Evolutionary conservation across 1,140 invertebrate species (phyloP), one percentile per base, ranked within the genome.

Genomic region (Atta cephalotes): DNA sequence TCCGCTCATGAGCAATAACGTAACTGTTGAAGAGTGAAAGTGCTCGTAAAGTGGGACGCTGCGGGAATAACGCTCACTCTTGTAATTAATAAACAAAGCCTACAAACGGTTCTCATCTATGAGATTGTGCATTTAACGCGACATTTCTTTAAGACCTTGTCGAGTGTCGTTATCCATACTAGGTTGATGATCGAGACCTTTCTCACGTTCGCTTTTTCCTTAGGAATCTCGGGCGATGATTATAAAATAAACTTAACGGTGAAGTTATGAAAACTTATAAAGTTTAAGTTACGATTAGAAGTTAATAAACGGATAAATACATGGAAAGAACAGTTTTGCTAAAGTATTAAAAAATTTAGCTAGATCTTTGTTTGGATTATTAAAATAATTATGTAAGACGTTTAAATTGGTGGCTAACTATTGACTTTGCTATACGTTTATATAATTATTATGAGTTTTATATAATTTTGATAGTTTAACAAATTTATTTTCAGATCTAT

Each of bases 11-110:
- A 91, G 87, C 89, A 88, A 91, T 91, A 94, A 93, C 93, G 93
- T 94, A 94, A 94, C 93, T 92, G 90, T 88, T 92, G 89, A 93
- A 94, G 93, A 94, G 93, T 94, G 93, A 94, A 94, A 94, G 93
- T 94, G 79, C 80, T 66, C 70, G 90, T 86, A 91, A 94, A 94
- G 93, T 94, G 89, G 93, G 87, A 91, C 93, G 90, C 74, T 35
- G 58, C 80, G 70, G 74, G 90, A 92, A 93, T 88, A 91, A 71
- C 85, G 78, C 84, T 76, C 68, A 68, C 82, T 86, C 88, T 92
- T 92, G 87, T 92, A 92, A 94, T 94, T 94, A 94, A 93, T 93
- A 93, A 94, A 93, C 92, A 91, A 92, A 92, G 70, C 84, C 80
- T 70, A 78, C 76, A 78, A 88, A 87, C 66, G 25, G 25, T 58